Evolutionary conservation across 1,140 invertebrate species (phyloP).

Genomic region (Rhynchophorus ferrugineus): DNA sequence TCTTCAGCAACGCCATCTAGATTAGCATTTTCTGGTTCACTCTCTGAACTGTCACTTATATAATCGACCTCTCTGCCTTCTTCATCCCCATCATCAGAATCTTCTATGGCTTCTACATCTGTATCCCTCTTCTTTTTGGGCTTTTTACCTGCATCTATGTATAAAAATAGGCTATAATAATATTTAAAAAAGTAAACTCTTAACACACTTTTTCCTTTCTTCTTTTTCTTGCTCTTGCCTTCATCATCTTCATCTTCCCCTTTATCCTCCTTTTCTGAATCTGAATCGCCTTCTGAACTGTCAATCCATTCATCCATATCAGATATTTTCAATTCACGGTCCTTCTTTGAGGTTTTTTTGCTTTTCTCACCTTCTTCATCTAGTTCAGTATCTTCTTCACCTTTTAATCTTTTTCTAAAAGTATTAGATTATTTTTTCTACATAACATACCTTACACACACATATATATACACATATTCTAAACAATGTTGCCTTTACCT

Average conservation of each 20-base stretch:
- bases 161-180: too few species aligned
- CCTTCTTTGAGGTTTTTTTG: conserved; percentile 34
- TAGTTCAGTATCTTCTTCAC: conserved; percentile 70
- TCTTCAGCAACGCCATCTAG: conserved; percentile 70
- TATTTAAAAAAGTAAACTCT: too few species aligned
- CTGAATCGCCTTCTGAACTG: conserved; percentile 67
- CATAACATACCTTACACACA: background rate
- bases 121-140: conserved; percentile 74
- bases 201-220: conserved; percentile 15
- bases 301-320: conserved; percentile 93
- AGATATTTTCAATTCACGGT: conserved; percentile 70
- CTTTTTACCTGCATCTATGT: too few species aligned
- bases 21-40: conserved; percentile 60
- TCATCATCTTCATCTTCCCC: conserved; percentile 59
- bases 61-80: conserved; percentile 87
- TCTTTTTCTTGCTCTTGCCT: conserved; percentile 48
- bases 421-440: background rate
- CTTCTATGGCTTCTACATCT: conserved; percentile 85
- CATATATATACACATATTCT: too few species aligned
- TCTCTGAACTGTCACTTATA: conserved; percentile 76
- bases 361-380: conserved; percentile 63
- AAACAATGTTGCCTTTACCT: too few species aligned
- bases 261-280: conserved; percentile 52
- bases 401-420: conserved; percentile 35
- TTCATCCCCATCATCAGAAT: conserved; percentile 94